phyloP scores from a whole-genome alignment of 2,888 invertebrate species.

The Drosophila paramelanica region DNA sequence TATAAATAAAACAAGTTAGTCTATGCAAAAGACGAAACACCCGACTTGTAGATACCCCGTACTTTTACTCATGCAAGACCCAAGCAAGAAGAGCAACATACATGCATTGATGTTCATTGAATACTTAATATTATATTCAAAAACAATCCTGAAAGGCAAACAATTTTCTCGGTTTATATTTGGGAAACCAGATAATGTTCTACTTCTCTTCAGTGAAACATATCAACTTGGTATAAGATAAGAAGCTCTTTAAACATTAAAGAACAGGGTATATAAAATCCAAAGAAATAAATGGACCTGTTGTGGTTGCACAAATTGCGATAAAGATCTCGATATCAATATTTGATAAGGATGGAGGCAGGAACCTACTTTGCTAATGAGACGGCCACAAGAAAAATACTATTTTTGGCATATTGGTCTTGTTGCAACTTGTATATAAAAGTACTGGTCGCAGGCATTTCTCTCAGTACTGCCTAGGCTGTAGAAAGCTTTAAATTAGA shows the following conservation, averaged over 20 bases:
- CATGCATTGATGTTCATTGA: no score
- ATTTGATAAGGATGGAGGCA: conserved; percentile 30
- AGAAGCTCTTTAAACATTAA: neutral
- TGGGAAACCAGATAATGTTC: neutral
- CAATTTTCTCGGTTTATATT: neutral
- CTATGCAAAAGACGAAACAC: neutral
- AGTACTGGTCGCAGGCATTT: neutral
- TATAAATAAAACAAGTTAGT: conserved; percentile 7
- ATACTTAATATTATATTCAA: neutral
- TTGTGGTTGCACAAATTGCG: conserved; percentile 15
- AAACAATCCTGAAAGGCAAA: no score
- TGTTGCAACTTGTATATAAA: conserved; percentile 44
- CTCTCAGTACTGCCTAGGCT: conserved; percentile 36
- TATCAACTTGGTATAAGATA: neutral
- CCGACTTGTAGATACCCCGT: conserved; percentile 1
- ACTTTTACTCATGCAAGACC: neutral
- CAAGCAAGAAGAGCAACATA: neutral
- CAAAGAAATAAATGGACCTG: neutral
- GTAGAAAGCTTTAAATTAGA: conserved; percentile 23
- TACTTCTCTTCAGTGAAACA: neutral
- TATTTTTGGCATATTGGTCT: conserved; percentile 29
- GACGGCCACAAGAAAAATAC: conserved; percentile 11
- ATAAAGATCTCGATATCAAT: conserved; percentile 48
- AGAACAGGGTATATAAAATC: conserved; percentile 8
- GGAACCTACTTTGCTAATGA: conserved; percentile 58